Evolutionary conservation across 2,113 vertebrate species (phyloP).

Genomic region (Isichthys henryi): DNA sequence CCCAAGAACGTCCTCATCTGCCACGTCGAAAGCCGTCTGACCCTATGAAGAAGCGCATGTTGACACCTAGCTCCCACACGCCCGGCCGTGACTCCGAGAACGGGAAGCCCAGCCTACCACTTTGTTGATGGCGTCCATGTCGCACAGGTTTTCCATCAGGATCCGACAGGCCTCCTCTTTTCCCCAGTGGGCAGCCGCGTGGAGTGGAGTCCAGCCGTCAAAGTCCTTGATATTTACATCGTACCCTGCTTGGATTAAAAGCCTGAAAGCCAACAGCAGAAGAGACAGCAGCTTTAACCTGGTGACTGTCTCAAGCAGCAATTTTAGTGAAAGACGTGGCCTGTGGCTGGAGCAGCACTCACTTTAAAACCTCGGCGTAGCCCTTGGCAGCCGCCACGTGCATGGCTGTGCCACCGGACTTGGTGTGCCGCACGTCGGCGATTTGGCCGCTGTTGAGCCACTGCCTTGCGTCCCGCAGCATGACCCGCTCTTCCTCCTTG

Average conservation of each 20-base stretch:
- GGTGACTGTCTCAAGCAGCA: neutral
- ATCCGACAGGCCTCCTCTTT: slow-evolving; percentile 98
- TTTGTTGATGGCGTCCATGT: slow-evolving; percentile 97
- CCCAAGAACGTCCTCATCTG: slow-evolving; percentile 93
- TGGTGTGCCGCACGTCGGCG: slow-evolving; percentile 82
- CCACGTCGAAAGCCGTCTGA: slow-evolving; percentile 93
- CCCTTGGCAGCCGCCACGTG: slow-evolving; percentile 96
- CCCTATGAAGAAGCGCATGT: slow-evolving; percentile 57
- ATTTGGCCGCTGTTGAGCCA: slow-evolving; percentile 98
- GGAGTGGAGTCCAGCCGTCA: slow-evolving; percentile 97
- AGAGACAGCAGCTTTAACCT: neutral
- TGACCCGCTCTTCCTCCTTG: slow-evolving; percentile 93
- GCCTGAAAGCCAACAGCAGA: slow-evolving; percentile 58
- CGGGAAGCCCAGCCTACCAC: slow-evolving; percentile 66
- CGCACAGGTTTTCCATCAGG: slow-evolving; percentile 92
- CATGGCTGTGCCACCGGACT: slow-evolving; percentile 93
- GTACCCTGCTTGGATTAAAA: slow-evolving; percentile 98
- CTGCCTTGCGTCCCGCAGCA: slow-evolving; percentile 91
- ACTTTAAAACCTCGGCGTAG: slow-evolving; percentile 98
- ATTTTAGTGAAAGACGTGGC: neutral
- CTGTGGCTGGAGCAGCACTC: slow-evolving; percentile 42
- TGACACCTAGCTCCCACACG: neutral
- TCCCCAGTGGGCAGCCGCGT: slow-evolving; percentile 95
- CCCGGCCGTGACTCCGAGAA: neutral
- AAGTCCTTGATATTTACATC: slow-evolving; percentile 99